Evolutionary conservation across 2,888 invertebrate genomes (phyloP), one percentile per base, ranked within the genome.

Genomic region (Pseudeuparius sepicola): DNA sequence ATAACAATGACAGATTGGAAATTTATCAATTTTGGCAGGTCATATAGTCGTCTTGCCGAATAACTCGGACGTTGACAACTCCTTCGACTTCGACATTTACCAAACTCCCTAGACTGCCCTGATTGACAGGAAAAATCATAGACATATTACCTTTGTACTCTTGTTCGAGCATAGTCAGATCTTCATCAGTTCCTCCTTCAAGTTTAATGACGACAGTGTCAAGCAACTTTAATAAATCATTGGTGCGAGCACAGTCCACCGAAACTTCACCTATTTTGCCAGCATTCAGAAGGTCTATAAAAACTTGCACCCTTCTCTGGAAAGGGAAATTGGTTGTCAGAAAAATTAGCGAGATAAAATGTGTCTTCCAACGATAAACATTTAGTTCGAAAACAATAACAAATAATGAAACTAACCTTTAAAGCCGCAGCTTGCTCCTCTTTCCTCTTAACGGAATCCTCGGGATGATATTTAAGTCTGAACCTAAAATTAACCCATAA

Each of bases 401-500:
- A n/a, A n/a, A n/a, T n/a, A 20, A 9, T 20, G 20, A 7, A 20
- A 35, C 27, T 36, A 41, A 88, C 89, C 75, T 81, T 83, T 24
- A 92, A 66, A 37, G 86, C 82, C 36, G 69, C 65, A 36, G 80
- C 67, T 52, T 90, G 87, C 55, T 94, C 93, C 11, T 87, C 85
- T 61, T 85, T 88, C 36, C 89, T 70, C 61, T 85, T 90, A 17
- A 84, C 73, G 33, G 88, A 88, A 56, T 97, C 96, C 62, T 93
- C 92, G 3, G 98, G 98, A 63, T 98, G 97, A 59, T 97, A 99
- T 69, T 97, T 97, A 51, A 87, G 79, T 67, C 94, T 93, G 74
- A 98, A 98, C 97, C 98, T 98, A 67, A 38, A 57, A 55, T 16
- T n/a, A 31, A 49, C 52, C 50, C 31, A 20, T 20, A n/a, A n/a